phyloP scores from a whole-genome alignment of 2,113 vertebrate genomes.

The Parus major region DNA sequence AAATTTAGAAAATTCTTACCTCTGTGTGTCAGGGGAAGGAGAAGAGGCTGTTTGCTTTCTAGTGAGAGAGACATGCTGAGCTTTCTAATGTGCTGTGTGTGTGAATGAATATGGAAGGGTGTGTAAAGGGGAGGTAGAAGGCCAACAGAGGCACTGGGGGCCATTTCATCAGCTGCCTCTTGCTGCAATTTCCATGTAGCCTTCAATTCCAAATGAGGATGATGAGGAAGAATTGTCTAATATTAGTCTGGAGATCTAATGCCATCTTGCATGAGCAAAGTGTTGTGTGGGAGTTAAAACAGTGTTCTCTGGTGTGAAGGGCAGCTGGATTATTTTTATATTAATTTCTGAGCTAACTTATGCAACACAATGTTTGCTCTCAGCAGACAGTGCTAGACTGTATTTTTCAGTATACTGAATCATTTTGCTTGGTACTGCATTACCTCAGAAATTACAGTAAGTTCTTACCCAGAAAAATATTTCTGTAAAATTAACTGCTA shows the following conservation, averaged over 20 bases:
- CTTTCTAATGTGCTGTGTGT: background rate
- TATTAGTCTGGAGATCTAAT: background rate
- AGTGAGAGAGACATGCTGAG: background rate
- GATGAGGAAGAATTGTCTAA: background rate
- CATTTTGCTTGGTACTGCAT: background rate
- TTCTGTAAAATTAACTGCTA: background rate
- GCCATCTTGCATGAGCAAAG: background rate
- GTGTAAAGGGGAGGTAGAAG: background rate
- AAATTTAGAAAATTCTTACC: background rate
- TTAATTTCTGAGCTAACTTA: slow-evolving; percentile 30
- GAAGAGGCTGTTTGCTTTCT: background rate
- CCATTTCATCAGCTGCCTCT: background rate
- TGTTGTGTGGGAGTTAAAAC: background rate
- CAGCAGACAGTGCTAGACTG: background rate
- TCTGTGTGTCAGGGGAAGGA: background rate
- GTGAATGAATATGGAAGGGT: background rate
- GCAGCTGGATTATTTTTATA: slow-evolving; percentile 17
- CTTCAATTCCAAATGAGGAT: background rate
- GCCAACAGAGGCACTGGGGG: background rate
- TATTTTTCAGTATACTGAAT: background rate
- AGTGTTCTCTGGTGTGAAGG: background rate
- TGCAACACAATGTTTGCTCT: background rate
- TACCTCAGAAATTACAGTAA: slow-evolving; percentile 1
- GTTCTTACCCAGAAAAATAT: background rate
- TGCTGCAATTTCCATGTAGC: background rate